Evolutionary conservation across 2,888 invertebrate species (phyloP), one percentile per base, ranked within the genome.

Genomic region (Epinotia bilunana): DNA sequence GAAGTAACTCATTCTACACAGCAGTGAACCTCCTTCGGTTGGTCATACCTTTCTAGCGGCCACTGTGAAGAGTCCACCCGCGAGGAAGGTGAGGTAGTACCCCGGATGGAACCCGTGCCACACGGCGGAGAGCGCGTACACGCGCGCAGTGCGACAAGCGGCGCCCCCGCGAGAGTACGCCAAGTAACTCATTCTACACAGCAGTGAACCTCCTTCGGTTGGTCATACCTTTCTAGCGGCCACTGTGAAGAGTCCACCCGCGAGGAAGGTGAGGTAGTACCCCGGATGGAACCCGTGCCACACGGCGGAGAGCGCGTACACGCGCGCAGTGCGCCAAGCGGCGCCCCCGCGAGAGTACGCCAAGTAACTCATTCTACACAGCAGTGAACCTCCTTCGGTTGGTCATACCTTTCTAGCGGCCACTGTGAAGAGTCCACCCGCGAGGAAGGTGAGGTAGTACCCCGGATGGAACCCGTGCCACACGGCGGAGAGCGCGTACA

Each of bases 391-490:
- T 46, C 12, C 3, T 46, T 13, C 12, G 13, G 1, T 16, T 49
- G 16, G 6, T 71, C 49, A 77, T 78, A 98, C 98, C 85, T 95
- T 95, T 92, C 98, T 95, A 46, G 97, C 96, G 28, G 98, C 97
- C 76, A 97, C 94, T 4, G 99, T 99, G 88, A 98, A 97, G 18
- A 99, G 84, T 3, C 98, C 98, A 18, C 98, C 99, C 28, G 96
- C 97, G 78, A 97, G 95, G 94, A 99, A 99, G 6, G 99, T 98
- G 82, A 99, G 91, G 86, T 95, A 95, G 86, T 95, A 95, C 0
- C 94, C 99, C 16, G 98, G 98, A 91, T 98, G 97, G 91, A 98
- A 98, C 80, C 98, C 98, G 92, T 99, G 99, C 99, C 99, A 99
- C 72, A 99, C 90, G 23, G 99, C 99, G 61, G 98, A 98, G 77